Base-by-base conservation (phyloP, 1,140 invertebrate genomes). In the Pseudomyrmex flavicornis region DNA sequence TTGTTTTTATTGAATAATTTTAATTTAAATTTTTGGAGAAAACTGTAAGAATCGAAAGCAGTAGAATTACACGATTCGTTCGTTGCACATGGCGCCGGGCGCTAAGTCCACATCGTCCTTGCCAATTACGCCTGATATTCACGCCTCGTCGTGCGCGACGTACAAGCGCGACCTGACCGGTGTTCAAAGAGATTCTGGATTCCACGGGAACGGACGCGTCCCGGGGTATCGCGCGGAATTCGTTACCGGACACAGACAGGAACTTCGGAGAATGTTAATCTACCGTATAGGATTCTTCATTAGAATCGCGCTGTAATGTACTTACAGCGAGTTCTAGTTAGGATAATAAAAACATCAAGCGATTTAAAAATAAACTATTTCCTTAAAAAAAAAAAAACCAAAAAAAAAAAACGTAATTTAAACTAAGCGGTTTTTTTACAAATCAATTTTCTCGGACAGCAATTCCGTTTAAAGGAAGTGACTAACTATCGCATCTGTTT, bases 101-200 rank as follows among this genome's bases (percentile, higher is more conserved):
- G 52, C 26, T 26, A 12, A 77, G 48, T 70, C 3, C 35, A 20
- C 59, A 54, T 58, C 46, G 52, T 48, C 8, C 20, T 48, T 65
- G 70, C 62, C 62, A 66, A 77, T 77, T 77, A 65, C 68, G 12
- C 50, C 63, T n/a, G 62, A 76, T 50, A 66, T 75, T 76, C 80
- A 77, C 61, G 17, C 15, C 62, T 75, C 13, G 70, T 75, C 44
- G 46, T 75, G 10, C 13, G n/a, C 20, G 35, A 17, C 48, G 35
- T 66, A 65, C 58, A 50, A 48, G 52, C 62, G 52, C 52, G 62
- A 83, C 82, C 62, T 79, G 82, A 79, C 48, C 73, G 35, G 82
- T 66, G 35, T 83, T 46, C 46, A 80, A 83, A 79, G 62, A 83
- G 52, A 77, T 83, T 44, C 50, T 35, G 61, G 35, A 83, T 83